Evolutionary conservation across 2,113 vertebrate species (phyloP).

Genomic region (Chloroceryle aenea): DNA sequence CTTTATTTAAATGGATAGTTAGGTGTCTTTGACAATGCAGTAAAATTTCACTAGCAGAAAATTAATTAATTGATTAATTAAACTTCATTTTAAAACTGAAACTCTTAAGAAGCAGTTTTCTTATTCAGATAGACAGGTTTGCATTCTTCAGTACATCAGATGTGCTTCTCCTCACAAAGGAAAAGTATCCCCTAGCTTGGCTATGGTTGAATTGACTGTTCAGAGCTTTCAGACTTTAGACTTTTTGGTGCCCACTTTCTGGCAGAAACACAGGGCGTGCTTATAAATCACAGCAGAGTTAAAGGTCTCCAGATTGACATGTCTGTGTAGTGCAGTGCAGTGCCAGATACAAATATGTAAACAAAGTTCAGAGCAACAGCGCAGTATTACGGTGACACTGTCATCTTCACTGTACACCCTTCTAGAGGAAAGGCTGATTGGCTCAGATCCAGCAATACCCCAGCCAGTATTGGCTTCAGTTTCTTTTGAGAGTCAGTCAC

Average conservation of each 20-base stretch:
- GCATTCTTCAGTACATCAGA: not conserved
- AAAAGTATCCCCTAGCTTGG: not conserved
- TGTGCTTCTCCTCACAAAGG: not conserved
- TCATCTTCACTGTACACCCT: not conserved
- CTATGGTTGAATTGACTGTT: not conserved
- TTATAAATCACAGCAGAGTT: not conserved
- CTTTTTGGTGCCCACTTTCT: not conserved
- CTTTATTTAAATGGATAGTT: not conserved
- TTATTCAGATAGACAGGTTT: not conserved
- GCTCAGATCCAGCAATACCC: not conserved
- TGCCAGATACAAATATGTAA: slow-evolving; percentile 10
- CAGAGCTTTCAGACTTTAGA: not conserved
- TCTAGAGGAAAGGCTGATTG: not conserved
- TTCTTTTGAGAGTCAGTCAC: not conserved
- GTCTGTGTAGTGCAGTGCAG: not conserved
- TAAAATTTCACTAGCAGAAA: not conserved
- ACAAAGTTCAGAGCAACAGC: not conserved
- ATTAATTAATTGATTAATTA: not conserved
- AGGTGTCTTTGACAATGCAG: not conserved
- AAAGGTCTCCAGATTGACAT: not conserved
- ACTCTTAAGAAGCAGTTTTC: not conserved
- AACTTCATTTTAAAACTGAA: no score
- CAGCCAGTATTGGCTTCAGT: not conserved
- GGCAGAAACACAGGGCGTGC: not conserved
- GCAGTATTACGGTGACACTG: not conserved